phyloP scores from a whole-genome alignment of 2,113 vertebrate genomes.

The Vicugna pacos region DNA sequence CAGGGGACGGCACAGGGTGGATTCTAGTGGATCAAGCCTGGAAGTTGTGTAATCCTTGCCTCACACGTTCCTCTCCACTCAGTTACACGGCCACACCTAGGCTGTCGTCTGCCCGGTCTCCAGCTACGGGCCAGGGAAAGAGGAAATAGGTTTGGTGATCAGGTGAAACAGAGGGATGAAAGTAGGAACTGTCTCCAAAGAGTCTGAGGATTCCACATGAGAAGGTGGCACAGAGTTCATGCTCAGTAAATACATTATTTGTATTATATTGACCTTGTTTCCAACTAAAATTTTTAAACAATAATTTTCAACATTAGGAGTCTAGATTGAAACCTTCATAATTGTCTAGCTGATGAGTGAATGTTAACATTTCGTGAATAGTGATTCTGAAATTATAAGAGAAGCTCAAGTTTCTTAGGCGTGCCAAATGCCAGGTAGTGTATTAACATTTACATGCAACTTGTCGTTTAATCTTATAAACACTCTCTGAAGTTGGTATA shows the following conservation, averaged over 20 bases:
- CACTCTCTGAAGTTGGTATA: background rate
- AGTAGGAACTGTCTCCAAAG: background rate
- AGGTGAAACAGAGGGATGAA: background rate
- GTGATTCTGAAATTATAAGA: constrained; percentile 25
- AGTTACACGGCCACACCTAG: too few relatives aligned
- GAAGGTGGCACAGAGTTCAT: background rate
- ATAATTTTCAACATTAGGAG: background rate
- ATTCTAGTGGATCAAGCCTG: background rate
- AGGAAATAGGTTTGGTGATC: background rate
- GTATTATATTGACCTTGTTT: background rate
- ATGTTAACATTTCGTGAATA: background rate
- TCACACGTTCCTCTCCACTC: background rate
- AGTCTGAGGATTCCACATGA: background rate
- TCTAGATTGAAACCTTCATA: background rate
- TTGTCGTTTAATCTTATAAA: constrained; percentile 36
- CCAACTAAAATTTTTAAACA: background rate
- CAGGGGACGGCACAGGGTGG: background rate
- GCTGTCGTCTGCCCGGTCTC: background rate
- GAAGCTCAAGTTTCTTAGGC: background rate
- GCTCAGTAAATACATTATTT: background rate
- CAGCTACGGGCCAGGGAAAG: background rate
- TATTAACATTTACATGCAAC: background rate
- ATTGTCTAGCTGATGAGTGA: background rate
- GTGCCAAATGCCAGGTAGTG: background rate
- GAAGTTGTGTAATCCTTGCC: background rate